Conservation (phyloP, 2,797 vertebrate species). For the Clarias fuscus region DNA sequence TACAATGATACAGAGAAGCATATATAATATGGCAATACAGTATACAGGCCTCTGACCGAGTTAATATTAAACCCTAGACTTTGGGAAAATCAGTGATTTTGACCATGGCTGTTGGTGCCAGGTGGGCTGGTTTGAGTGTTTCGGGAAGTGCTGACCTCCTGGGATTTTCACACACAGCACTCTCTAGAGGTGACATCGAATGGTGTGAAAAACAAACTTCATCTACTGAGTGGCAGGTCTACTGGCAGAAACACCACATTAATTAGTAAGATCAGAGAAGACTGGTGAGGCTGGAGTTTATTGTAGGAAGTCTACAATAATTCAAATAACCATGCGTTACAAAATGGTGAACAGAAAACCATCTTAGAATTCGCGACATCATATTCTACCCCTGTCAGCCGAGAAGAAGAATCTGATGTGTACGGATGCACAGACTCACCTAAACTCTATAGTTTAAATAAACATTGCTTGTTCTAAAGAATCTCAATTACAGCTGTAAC, state of each 20-base stretch:
- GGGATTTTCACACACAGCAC: not conserved
- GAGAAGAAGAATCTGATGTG: not conserved
- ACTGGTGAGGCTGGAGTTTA: not conserved
- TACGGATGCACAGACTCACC: not conserved
- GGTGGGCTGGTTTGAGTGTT: not conserved
- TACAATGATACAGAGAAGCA: not conserved
- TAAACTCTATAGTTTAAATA: not conserved
- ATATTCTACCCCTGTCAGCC: not conserved
- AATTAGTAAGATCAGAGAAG: not conserved
- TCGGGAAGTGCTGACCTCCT: not conserved
- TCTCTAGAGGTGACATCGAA: not conserved
- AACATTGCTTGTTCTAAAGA: not conserved
- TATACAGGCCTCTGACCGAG: too few relatives aligned
- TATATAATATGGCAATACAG: too few relatives aligned
- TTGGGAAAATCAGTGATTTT: not conserved
- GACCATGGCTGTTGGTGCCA: not conserved
- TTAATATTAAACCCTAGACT: not conserved
- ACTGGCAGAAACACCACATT: not conserved
- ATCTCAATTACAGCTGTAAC: not conserved
- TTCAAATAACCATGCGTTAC: not conserved
- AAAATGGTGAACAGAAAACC: not conserved
- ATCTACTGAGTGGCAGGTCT: not conserved
- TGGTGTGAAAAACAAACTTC: not conserved
- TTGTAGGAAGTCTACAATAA: not conserved
- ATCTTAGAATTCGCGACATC: not conserved